Percentiles rank a stretch among this genome's conserved stretches.
Conservation (phyloP, 2,888 invertebrate genomes). For the Margaritifera margaritifera region DNA sequence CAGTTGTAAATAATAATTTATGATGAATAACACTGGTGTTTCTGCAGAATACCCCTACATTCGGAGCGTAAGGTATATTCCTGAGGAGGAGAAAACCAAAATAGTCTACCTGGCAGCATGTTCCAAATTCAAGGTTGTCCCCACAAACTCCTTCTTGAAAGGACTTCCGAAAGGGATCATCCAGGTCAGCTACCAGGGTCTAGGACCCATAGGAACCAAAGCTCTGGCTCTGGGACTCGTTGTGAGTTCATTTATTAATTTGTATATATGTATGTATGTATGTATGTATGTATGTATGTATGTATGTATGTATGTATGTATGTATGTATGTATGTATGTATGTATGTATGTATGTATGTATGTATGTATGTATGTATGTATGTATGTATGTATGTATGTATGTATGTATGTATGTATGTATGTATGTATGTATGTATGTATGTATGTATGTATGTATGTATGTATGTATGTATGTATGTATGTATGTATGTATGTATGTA, state of each 20-base stretch:
- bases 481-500: too few relatives aligned
- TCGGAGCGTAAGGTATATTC: slow-evolving; percentile 1
- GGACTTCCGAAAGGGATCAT: slow-evolving; percentile 37
- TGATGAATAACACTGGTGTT: too few relatives aligned
- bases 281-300: slow-evolving; percentile 15
- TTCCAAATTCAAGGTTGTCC: slow-evolving; percentile 40
- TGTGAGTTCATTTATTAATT: slow-evolving; percentile 29
- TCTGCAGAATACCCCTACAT: too few relatives aligned
- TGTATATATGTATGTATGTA: neutral
- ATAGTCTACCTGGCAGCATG: slow-evolving; percentile 52
- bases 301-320: slow-evolving; percentile 7
- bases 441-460: too few relatives aligned
- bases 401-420: neutral
- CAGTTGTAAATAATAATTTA: neutral
- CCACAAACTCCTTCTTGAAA: slow-evolving; percentile 42
- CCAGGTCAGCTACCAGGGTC: slow-evolving; percentile 48
- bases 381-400: neutral
- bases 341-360: slow-evolving; percentile 9
- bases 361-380: slow-evolving; percentile 1
- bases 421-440: slow-evolving; percentile 2
- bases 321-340: slow-evolving; percentile 9
- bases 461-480: too few relatives aligned
- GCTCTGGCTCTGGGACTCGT: slow-evolving; percentile 53
- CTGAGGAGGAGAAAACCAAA: slow-evolving; percentile 25
- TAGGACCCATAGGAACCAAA: slow-evolving; percentile 43